Percentiles rank a stretch among this genome's conserved stretches.
Conservation (phyloP, 2,888 invertebrate genomes). For the Athrips mouffetella region DNA sequence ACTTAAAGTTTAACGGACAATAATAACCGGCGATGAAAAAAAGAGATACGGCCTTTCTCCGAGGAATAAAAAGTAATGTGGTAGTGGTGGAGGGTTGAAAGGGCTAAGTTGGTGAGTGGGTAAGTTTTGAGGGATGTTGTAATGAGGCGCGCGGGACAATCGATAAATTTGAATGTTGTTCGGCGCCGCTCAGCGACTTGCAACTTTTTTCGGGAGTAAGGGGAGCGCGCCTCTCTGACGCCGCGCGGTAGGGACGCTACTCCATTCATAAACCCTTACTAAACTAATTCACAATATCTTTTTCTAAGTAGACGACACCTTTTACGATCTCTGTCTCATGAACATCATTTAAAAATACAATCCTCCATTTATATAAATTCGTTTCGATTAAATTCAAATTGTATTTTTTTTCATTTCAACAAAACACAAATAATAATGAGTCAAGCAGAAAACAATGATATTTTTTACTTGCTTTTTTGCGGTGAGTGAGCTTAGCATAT, state of each 20-base stretch:
- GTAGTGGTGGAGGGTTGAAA: slow-evolving; percentile 60
- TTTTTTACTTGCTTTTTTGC: too few relatives aligned
- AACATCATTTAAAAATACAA: too few relatives aligned
- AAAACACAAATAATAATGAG: too few relatives aligned
- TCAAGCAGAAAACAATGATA: not conserved
- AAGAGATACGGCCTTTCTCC: slow-evolving; percentile 48
- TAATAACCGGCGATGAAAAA: slow-evolving; percentile 74
- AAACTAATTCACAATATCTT: too few relatives aligned
- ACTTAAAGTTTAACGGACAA: slow-evolving; percentile 78
- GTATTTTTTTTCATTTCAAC: too few relatives aligned
- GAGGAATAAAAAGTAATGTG: slow-evolving; percentile 72
- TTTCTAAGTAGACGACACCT: too few relatives aligned
- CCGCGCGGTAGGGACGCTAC: slow-evolving; percentile 39
- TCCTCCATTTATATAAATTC: too few relatives aligned
- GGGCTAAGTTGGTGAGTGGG: slow-evolving; percentile 72
- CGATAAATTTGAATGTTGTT: slow-evolving; percentile 78
- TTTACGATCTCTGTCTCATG: too few relatives aligned
- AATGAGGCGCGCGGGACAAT: slow-evolving; percentile 74
- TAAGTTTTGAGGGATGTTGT: slow-evolving; percentile 75
- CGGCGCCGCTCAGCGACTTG: slow-evolving; percentile 74
- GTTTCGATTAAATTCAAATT: too few relatives aligned
- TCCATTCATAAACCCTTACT: slow-evolving; percentile 11
- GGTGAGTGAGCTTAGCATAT: too few relatives aligned
- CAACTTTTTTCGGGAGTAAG: slow-evolving; percentile 74
- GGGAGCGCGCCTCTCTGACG: slow-evolving; percentile 65